Conservation (phyloP, 1,140 invertebrate genomes). For the Pantala flavescens region DNA sequence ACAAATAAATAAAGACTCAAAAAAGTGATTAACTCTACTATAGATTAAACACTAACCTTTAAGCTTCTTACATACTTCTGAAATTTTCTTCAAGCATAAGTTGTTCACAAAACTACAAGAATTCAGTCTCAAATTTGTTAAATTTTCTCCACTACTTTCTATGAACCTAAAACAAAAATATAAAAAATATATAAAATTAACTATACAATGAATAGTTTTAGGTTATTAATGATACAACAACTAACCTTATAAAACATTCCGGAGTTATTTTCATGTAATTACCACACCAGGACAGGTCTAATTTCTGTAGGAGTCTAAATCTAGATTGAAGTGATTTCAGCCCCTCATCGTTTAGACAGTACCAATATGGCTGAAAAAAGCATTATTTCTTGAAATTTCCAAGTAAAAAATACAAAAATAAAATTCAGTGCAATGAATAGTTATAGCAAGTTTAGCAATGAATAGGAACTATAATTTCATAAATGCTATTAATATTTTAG, state of each 20-base stretch:
- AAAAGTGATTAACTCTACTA: no score
- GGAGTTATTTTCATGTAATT: slow-evolving; percentile 50
- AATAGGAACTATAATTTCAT: background rate
- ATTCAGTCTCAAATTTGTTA: slow-evolving; percentile 60
- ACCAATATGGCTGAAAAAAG: slow-evolving; percentile 40
- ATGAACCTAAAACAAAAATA: slow-evolving; percentile 49
- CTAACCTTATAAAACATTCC: slow-evolving; percentile 47
- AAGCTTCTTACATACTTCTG: slow-evolving; percentile 51
- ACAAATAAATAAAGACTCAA: no score
- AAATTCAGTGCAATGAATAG: background rate
- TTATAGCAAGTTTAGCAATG: background rate
- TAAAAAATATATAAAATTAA: background rate
- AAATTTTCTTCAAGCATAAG: slow-evolving; percentile 46
- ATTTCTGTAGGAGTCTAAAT: slow-evolving; percentile 57
- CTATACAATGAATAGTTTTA: background rate
- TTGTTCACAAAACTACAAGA: slow-evolving; percentile 65
- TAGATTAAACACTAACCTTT: slow-evolving; percentile 43
- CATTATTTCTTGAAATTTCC: slow-evolving; percentile 18
- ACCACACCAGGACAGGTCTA: slow-evolving; percentile 85
- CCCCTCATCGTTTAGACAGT: slow-evolving; percentile 36
- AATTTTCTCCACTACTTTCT: slow-evolving; percentile 45
- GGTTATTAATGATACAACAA: slow-evolving; percentile 22
- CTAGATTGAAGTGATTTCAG: slow-evolving; percentile 40
- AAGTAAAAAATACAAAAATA: slow-evolving; percentile 1
- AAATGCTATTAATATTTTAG: no score